Percentiles rank a stretch among this genome's conserved stretches.
Evolutionary conservation across 2,888 invertebrate genomes (phyloP).

Genomic region (Volucella inflata): DNA sequence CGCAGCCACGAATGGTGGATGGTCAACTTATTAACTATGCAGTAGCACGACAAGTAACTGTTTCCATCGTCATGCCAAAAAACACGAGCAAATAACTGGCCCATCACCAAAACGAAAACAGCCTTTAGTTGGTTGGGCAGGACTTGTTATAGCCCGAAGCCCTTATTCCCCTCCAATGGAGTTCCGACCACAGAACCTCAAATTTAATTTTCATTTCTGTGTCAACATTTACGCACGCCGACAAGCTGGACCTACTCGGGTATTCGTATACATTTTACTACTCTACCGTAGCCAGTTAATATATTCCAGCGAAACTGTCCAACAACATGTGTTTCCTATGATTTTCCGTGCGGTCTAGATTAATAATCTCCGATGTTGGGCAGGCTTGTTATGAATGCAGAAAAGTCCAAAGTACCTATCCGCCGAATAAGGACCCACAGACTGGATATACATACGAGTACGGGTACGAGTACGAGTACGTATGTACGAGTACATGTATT

Average conservation of each 20-base stretch:
- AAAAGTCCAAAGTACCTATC: neutral
- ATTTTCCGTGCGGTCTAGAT: constrained; percentile 34
- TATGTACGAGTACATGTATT: neutral
- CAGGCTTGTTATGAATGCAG: constrained; percentile 11
- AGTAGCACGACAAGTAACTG: constrained; percentile 18
- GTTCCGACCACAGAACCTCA: constrained; percentile 42
- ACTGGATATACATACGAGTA: no score
- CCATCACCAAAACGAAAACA: neutral
- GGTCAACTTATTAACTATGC: constrained; percentile 49
- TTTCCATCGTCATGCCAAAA: constrained; percentile 13
- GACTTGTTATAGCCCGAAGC: no score
- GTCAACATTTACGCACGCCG: constrained; percentile 28
- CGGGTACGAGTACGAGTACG: no score
- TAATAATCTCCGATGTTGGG: constrained; percentile 32
- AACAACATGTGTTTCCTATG: constrained; percentile 13
- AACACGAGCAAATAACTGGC: constrained; percentile 33
- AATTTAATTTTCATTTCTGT: constrained; percentile 43
- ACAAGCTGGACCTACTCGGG: neutral
- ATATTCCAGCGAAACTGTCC: constrained; percentile 8
- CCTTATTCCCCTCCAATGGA: neutral
- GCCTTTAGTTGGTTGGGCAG: no score
- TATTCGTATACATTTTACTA: neutral
- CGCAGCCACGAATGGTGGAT: constrained; percentile 6
- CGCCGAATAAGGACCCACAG: neutral
- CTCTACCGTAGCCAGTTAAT: constrained; percentile 13